Conservation (phyloP, 2,888 invertebrate genomes). For the Tromatobia lineatoria region DNA sequence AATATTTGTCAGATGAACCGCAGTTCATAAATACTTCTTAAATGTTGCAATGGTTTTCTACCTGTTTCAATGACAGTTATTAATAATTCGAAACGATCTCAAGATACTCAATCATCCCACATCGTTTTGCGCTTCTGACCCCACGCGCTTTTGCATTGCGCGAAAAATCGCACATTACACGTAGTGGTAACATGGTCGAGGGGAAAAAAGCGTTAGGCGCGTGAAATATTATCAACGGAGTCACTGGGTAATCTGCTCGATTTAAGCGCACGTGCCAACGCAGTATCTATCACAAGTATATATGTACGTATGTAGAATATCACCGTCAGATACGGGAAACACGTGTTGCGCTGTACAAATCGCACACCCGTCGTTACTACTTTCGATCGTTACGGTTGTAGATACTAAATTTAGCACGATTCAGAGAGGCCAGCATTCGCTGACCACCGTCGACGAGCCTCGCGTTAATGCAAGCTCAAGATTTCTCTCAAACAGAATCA, state of each 20-base stretch:
- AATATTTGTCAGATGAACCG: too few species aligned
- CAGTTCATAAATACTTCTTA: not conserved
- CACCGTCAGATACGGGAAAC: not conserved
- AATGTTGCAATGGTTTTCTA: not conserved
- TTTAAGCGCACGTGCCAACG: not conserved
- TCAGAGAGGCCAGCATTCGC: not conserved
- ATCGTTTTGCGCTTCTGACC: not conserved
- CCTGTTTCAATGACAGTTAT: not conserved
- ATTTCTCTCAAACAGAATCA: slow-evolving; percentile 21
- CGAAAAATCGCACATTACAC: slow-evolving; percentile 1
- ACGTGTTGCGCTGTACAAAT: not conserved
- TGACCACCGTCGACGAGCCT: slow-evolving; percentile 5
- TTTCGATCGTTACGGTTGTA: not conserved
- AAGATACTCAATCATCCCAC: not conserved
- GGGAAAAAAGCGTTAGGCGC: not conserved
- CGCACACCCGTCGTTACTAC: not conserved
- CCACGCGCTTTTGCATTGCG: slow-evolving; percentile 4
- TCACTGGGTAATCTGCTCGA: not conserved
- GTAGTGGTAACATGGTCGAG: not conserved
- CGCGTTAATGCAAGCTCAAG: not conserved
- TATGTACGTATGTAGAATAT: not conserved
- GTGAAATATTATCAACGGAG: not conserved
- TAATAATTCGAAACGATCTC: not conserved
- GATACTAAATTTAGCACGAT: slow-evolving; percentile 8
- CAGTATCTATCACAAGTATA: slow-evolving; percentile 6